Conservation (phyloP, 23 tunicate species). For the Diplosoma virens region DNA sequence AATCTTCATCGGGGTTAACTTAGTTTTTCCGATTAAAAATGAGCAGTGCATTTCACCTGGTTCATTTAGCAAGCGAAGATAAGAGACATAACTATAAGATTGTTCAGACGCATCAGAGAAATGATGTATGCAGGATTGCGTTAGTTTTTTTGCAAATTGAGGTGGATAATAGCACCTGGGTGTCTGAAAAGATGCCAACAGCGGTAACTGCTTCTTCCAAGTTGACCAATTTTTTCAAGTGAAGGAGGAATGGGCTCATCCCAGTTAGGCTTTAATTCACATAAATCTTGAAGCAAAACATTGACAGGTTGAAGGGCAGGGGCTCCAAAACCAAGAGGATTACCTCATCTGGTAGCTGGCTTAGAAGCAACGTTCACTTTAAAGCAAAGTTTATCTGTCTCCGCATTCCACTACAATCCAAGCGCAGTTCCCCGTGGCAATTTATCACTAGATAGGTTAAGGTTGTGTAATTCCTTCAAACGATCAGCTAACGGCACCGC, state of each 20-base stretch:
- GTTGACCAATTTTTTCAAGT: not conserved
- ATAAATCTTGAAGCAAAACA: conserved; percentile 28
- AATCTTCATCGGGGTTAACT: conserved; percentile 39
- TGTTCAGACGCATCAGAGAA: conserved; percentile 58
- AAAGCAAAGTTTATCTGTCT: conserved; percentile 41
- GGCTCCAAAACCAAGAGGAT: conserved; percentile 47
- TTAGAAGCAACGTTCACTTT: not conserved
- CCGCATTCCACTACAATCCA: conserved; percentile 47
- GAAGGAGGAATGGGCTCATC: conserved; percentile 27
- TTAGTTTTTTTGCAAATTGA: conserved; percentile 16
- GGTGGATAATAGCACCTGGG: conserved; percentile 43
- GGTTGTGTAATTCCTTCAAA: conserved; percentile 12
- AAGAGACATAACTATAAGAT: conserved; percentile 52
- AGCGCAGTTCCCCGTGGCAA: conserved; percentile 39
- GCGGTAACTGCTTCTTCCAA: too few species aligned
- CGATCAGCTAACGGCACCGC: conserved; percentile 29
- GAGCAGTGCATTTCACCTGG: conserved; percentile 26
- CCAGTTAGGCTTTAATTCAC: conserved; percentile 20
- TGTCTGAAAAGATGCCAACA: conserved; percentile 7
- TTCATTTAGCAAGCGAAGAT: conserved; percentile 22
- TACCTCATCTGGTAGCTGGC: conserved; percentile 5
- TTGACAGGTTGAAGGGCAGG: conserved; percentile 44
- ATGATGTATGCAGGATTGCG: conserved; percentile 17
- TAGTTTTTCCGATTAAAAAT: conserved; percentile 38
- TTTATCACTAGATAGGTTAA: too few species aligned